Base-by-base conservation (phyloP, 2,797 vertebrate genomes). In the Ispidina picta region DNA sequence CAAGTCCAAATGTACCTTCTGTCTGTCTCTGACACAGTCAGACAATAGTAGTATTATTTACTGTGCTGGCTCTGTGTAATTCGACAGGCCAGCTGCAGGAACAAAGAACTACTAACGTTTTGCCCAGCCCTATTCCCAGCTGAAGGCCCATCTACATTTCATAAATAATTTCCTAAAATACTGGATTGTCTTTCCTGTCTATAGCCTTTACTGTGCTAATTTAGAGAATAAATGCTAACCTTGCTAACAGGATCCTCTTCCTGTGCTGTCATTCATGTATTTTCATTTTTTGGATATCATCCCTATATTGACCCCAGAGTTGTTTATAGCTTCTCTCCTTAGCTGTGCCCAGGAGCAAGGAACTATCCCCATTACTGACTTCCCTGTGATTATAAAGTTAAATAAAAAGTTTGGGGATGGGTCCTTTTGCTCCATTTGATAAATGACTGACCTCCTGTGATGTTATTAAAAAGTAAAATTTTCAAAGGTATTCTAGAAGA, bases 31-130 rank as follows among this genome's bases (percentile, higher is more conserved):
- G 97, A 97, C 97, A 96, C 91, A 94, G 89, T 96, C 97, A 98
- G 96, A 98, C 98, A 98, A 98, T 98, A 96, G 97, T 74, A 71
- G 97, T 97, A 98, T 98, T 98, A 98, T 98, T 97, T 98, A 98
- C 97, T 92, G 96, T 95, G 89, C 97, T 96, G 96, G 96, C 97
- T 97, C 95, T 94, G 80, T 96, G 97, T 96, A 93, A 96, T 97
- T 97, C 93, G 94, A 97, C 97, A 98, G 97, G 97, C 98, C 98
- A 98, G 97, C 98, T 98, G 98, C 95, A 90, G 92, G 97, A 97
- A 98, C 97, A 98, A 98, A 97, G 97, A 94, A 90, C 92, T 62
- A 71, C 95, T 97, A 96, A 97, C 97, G 94, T 97, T 97, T 96
- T 96, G 97, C 96, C 96, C 97, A 92, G 86, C 96, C 97, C 94